Evolutionary conservation across 2,113 vertebrate genomes (phyloP).

Genomic region (Glaucidium brasilianum): DNA sequence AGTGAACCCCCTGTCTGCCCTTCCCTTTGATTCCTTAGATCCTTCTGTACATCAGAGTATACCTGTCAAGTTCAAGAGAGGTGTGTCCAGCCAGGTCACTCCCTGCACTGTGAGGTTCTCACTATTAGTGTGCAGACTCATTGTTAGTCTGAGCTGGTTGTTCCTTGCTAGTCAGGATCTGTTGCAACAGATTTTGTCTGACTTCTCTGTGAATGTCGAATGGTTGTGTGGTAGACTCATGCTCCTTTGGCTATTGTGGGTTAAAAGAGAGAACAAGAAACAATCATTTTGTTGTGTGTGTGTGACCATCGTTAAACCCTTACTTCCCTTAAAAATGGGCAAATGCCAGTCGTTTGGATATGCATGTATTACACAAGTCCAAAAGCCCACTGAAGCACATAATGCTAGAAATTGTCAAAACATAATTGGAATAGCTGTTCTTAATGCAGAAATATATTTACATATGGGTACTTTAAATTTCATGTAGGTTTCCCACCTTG

Average conservation of each 20-base stretch:
- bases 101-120: neutral
- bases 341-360: neutral
- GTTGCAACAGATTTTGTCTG: neutral
- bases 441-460: neutral
- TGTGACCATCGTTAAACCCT: neutral
- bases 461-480: neutral
- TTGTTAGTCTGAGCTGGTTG: neutral
- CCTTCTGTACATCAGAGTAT: neutral
- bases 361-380: neutral
- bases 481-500: neutral
- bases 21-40: neutral
- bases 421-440: neutral
- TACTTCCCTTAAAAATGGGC: neutral
- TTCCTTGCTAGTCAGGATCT: neutral
- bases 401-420: neutral
- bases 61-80: neutral
- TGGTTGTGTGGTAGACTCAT: neutral
- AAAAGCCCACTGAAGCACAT: neutral
- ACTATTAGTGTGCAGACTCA: rapidly evolving
- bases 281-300: neutral
- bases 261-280: neutral
- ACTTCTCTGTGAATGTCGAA: neutral
- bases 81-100: neutral
- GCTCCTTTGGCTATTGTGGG: neutral
- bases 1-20: neutral